These are phyloP conservation scores for Prionace glauca DNA, from an alignment of 2,797 vertebrate species.

Conservation along the genomic window DNA sequence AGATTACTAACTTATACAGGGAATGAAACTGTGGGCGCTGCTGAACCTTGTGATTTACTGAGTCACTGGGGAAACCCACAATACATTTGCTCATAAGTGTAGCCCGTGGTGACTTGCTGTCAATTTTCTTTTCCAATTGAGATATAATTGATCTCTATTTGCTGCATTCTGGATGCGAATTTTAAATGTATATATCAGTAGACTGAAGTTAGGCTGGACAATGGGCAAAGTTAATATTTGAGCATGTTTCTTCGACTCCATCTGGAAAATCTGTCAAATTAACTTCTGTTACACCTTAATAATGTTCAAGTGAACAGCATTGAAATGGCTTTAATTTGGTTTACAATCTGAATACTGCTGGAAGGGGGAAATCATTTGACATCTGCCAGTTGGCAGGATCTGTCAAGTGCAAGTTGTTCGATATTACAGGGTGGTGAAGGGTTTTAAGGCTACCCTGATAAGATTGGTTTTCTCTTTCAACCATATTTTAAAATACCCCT, in stretches of 20 bases:
- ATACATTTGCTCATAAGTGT: neutral
- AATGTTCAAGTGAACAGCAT: neutral
- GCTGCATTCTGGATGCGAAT: neutral
- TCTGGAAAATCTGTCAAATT: neutral
- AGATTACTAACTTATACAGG: neutral
- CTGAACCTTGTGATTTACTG: neutral
- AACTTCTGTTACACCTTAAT: neutral
- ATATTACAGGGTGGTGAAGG: neutral
- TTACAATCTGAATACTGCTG: neutral
- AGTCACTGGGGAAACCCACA: neutral
- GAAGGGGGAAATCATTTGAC: neutral
- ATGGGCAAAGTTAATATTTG: neutral
- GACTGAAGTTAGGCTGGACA: conserved; percentile 4
- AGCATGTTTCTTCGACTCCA: neutral
- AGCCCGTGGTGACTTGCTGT: neutral
- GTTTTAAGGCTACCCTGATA: neutral
- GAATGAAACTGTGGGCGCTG: neutral
- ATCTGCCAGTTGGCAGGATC: neutral
- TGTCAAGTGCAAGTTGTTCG: neutral
- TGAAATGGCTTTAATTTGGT: neutral
- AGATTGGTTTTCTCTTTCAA: neutral
- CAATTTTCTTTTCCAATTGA: neutral
- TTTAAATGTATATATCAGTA: neutral
- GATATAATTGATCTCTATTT: neutral
- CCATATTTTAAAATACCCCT: neutral